phyloP scores from a whole-genome alignment of 2,113 vertebrate genomes.

The Trichomycterus rosablanca region DNA sequence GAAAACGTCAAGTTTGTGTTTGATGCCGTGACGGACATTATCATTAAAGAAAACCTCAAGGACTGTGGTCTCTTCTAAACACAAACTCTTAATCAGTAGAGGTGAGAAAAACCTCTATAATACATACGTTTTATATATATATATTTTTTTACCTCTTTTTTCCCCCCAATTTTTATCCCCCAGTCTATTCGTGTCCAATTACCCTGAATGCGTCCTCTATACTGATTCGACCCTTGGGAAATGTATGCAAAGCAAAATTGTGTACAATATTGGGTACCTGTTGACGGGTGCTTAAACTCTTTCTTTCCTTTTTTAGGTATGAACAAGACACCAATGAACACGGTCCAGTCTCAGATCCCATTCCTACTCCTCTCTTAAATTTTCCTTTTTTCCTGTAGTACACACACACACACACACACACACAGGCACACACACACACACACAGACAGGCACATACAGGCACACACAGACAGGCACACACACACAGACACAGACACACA shows the following conservation, averaged over 20 bases:
- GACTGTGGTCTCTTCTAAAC: constrained; percentile 93
- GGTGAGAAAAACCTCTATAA: no score
- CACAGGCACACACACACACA: not conserved
- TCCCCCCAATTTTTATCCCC: no score
- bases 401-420: not conserved
- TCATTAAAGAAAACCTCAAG: constrained; percentile 99
- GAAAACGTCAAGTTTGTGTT: constrained; percentile 99
- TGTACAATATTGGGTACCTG: no score
- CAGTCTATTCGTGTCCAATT: no score
- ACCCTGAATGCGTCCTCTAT: no score
- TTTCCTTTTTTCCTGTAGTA: not conserved
- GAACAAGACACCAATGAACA: not conserved
- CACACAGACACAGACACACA: not conserved
- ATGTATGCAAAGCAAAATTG: no score
- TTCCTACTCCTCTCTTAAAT: not conserved
- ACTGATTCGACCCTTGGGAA: no score
- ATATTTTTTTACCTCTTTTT: no score
- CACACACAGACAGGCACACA: not conserved
- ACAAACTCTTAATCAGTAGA: not conserved
- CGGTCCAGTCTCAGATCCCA: no score
- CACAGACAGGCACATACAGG: no score
- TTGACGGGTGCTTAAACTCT: not conserved
- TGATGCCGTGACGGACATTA: constrained; percentile 95
- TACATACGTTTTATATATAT: no score
- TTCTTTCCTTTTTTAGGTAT: constrained; percentile 9